Evolutionary conservation across 2,113 vertebrate species (phyloP).

Genomic region (Rhinolophus sinicus): DNA sequence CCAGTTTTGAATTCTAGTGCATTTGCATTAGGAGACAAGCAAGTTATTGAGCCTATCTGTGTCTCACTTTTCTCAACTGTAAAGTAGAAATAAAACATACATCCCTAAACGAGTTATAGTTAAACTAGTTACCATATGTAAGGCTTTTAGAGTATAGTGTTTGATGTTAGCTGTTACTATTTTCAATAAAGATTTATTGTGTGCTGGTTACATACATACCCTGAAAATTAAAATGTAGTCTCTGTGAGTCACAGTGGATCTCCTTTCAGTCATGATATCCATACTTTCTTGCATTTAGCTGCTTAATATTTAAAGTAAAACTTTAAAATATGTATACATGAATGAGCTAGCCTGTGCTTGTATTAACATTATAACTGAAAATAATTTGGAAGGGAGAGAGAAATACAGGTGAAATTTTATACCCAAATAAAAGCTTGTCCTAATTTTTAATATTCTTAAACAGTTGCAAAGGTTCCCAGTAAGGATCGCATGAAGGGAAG

Average conservation of each 20-base stretch:
- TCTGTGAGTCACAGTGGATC: neutral
- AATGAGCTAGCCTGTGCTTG: neutral
- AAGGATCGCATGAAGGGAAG: neutral
- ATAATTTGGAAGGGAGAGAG: neutral
- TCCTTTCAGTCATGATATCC: neutral
- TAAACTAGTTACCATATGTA: neutral
- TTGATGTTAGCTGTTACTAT: neutral
- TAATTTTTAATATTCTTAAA: neutral
- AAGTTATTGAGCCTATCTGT: neutral
- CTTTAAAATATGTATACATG: neutral
- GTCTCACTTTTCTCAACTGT: neutral
- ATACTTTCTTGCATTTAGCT: neutral
- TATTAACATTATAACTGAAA: neutral
- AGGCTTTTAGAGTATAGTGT: neutral
- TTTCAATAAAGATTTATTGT: neutral
- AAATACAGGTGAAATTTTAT: neutral
- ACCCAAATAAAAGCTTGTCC: neutral
- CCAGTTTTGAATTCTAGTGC: neutral
- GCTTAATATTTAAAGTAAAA: neutral
- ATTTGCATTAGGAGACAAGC: neutral
- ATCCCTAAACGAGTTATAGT: neutral
- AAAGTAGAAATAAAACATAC: constrained; percentile 20
- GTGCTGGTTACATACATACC: neutral
- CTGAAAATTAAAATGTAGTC: neutral
- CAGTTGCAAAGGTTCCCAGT: neutral